A percentile compares a stretch with the other conserved stretches of the same genome.
phyloP scores from a whole-genome alignment of 2,113 vertebrate genomes.

The Thomomys bottae region DNA sequence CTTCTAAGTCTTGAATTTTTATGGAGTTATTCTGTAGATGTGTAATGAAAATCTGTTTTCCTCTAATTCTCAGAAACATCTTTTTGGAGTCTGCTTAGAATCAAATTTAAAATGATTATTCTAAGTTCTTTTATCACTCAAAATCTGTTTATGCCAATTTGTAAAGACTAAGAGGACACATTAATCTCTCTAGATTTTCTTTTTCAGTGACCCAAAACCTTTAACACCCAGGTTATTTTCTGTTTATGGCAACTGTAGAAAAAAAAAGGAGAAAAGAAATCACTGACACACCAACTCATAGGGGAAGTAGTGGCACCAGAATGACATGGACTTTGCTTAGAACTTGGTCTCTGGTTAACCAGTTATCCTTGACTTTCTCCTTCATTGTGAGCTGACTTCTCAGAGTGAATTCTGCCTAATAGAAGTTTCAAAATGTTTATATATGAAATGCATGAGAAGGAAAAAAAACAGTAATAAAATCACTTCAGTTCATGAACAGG shows the following conservation, averaged over 20 bases:
- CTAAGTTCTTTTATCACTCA: conserved; percentile 39
- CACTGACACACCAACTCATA: neutral
- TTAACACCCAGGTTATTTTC: neutral
- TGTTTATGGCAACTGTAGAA: neutral
- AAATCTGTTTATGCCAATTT: neutral
- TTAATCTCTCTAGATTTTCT: conserved; percentile 19
- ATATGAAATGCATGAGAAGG: conserved; percentile 32
- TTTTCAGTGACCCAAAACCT: neutral
- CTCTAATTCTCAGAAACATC: neutral
- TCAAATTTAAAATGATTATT: conserved; percentile 32
- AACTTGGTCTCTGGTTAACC: neutral
- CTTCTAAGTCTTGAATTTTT: conserved; percentile 2
- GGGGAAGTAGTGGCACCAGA: neutral
- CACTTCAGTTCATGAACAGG: conserved; percentile 59
- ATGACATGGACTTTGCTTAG: neutral
- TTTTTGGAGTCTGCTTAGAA: conserved; percentile 8
- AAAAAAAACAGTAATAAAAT: conserved; percentile 50
- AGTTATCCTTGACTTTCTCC: neutral
- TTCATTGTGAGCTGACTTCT: neutral
- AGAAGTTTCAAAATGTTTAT: conserved; percentile 37
- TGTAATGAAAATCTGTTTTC: neutral
- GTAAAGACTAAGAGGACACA: neutral
- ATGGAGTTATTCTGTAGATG: neutral
- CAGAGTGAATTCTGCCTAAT: conserved; percentile 19
- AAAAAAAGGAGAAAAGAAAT: neutral